These are phyloP conservation scores for Lingula anatina DNA, from an alignment of 2,888 invertebrate genomes.

Conservation along the genomic window DNA sequence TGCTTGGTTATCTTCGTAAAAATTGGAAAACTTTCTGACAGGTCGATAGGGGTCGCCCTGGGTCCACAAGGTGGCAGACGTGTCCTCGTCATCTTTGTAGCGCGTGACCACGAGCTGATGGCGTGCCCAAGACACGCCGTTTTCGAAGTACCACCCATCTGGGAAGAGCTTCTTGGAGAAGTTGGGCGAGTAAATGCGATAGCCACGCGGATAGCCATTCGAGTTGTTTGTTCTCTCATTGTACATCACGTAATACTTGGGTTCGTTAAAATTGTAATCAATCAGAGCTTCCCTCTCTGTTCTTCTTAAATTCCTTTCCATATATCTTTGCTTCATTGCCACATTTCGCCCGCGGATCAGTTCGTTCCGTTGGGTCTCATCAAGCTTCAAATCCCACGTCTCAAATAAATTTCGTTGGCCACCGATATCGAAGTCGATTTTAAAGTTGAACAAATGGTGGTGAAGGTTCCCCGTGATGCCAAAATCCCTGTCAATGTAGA, in stretches of 20 bases:
- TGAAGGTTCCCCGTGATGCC: slow-evolving; percentile 28
- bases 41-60: slow-evolving; percentile 38
- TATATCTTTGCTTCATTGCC: slow-evolving; percentile 19
- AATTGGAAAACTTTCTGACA: slow-evolving; percentile 30
- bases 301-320: slow-evolving; percentile 15
- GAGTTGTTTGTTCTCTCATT: slow-evolving; percentile 22
- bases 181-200: slow-evolving; percentile 22
- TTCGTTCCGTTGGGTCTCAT: slow-evolving; percentile 18
- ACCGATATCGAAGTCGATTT: slow-evolving; percentile 39
- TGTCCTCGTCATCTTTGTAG: slow-evolving; percentile 32
- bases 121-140: slow-evolving; percentile 32
- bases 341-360: too few relatives aligned
- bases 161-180: slow-evolving; percentile 24
- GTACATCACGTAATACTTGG: slow-evolving; percentile 25
- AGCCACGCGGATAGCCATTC: slow-evolving; percentile 24
- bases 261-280: slow-evolving; percentile 19
- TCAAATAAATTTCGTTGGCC: slow-evolving; percentile 29
- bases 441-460: slow-evolving; percentile 36
- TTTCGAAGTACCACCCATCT: slow-evolving; percentile 16
- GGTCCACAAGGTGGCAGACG: slow-evolving; percentile 34
- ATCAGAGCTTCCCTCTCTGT: slow-evolving; percentile 26
- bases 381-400: slow-evolving; percentile 19
- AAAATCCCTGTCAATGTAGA: slow-evolving; percentile 19
- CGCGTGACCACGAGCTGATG: slow-evolving; percentile 34
- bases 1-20: slow-evolving; percentile 33